Percentiles rank a stretch among this genome's conserved stretches.
These are phyloP conservation scores for Ips typographus DNA, from an alignment of 1,140 invertebrate genomes.

Conservation along the genomic window DNA sequence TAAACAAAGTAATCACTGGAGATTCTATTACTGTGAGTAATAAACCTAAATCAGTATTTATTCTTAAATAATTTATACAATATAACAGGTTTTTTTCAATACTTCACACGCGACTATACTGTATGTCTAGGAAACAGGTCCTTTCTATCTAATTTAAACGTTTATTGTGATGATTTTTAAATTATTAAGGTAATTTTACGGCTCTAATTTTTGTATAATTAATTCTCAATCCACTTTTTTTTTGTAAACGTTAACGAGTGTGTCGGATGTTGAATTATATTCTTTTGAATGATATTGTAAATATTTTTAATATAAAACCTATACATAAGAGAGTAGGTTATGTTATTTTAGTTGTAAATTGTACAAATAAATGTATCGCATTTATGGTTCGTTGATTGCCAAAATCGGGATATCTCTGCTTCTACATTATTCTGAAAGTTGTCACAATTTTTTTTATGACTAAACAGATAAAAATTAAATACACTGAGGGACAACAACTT, in stretches of 20 bases:
- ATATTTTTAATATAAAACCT: slow-evolving; percentile 35
- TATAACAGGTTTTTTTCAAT: too few species aligned
- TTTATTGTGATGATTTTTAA: slow-evolving; percentile 31
- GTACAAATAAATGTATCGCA: slow-evolving; percentile 25
- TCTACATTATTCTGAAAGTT: too few species aligned
- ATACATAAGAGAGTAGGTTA: slow-evolving; percentile 18
- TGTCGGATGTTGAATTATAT: slow-evolving; percentile 20
- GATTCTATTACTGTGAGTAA: too few species aligned
- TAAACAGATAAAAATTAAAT: too few species aligned
- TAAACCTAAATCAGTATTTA: too few species aligned
- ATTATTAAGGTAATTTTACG: slow-evolving; percentile 26
- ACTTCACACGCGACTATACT: too few species aligned
- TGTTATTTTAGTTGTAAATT: slow-evolving; percentile 26
- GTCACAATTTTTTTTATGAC: too few species aligned
- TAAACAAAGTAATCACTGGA: too few species aligned
- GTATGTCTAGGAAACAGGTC: too few species aligned
- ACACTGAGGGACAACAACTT: too few species aligned
- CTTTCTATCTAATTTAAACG: not conserved
- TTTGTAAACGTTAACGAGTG: not conserved
- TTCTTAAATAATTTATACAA: too few species aligned
- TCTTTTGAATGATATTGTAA: slow-evolving; percentile 30
- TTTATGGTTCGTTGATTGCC: not conserved
- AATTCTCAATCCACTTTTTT: not conserved
- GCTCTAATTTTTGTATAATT: slow-evolving; percentile 24
- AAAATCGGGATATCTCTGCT: too few species aligned